Evolutionary conservation across 1,140 invertebrate genomes (phyloP), one percentile per base, ranked within the genome.

Genomic region (Idris sp.): DNA sequence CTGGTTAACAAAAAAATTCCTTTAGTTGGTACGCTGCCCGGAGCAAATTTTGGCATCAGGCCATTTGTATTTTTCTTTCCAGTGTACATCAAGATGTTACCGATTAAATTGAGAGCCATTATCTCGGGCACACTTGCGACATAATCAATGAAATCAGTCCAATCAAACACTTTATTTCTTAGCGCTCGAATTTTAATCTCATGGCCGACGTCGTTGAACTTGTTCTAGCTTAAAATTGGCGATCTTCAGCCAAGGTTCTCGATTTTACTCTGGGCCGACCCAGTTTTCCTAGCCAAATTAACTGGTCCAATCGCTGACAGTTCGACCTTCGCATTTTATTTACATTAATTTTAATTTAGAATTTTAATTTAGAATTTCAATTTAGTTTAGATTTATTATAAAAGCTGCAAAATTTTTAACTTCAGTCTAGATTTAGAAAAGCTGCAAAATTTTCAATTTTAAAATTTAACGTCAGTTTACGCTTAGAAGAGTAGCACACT

Each of bases 51-150:
- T 73, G 69, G 69, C 69, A 53, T 44, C 10, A 59, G 26, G 69
- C 59, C 69, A 64, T 53, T 73, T 44, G 68, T 73, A 53, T 65
- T 31, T 38, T 36, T 53, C 59, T 64, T 65, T 19, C 51, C 59
- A 73, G 59, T n/a, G n/a, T 46, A 26, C 49, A 54, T 71, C 67
- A 61, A 71, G 48, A 62, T 41, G 67, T 56, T 59, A 26, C 48
- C 16, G 15, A 15, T 30, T 8, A 16, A n/a, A n/a, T n/a, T n/a
- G 7, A 16, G 14, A 22, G 28, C 10, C 28, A 62, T 62, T 62
- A 71, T 71, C 56, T 53, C 19, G 18, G 4, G 9, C 44, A 8
- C 16, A 19, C 43, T 48, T 36, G 44, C 48, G 40, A 49, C 54
- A 61, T 8, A 48, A 41, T 62, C 58, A 49, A 48, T 13, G 13